These are phyloP conservation scores for cattle (Bos taurus) DNA, from an alignment of 2,113 vertebrate genomes.

Conservation along the genomic window ARS-UCD2.0 NC_037352.1:16150501-16151000, in stretches of 20 bases:
- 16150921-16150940: background rate
- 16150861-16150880: background rate
- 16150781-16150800: background rate
- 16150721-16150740: background rate
- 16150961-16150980: background rate
- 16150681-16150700: background rate
- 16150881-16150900: background rate
- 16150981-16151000: background rate
- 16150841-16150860: background rate
- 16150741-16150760: background rate
- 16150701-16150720: background rate
- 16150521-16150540: background rate
- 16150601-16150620: background rate
- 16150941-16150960: background rate
- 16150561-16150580: slow-evolving; percentile 6
- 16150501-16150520: background rate
- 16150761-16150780: background rate
- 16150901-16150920: background rate
- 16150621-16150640: slow-evolving; percentile 35
- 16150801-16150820: background rate
- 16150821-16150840: background rate
- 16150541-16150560: background rate
- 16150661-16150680: slow-evolving; percentile 20
- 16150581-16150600: background rate
- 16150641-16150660: slow-evolving; percentile 39